phyloP scores from a whole-genome alignment of 1,140 invertebrate genomes.

The Lucilia cuprina region DNA sequence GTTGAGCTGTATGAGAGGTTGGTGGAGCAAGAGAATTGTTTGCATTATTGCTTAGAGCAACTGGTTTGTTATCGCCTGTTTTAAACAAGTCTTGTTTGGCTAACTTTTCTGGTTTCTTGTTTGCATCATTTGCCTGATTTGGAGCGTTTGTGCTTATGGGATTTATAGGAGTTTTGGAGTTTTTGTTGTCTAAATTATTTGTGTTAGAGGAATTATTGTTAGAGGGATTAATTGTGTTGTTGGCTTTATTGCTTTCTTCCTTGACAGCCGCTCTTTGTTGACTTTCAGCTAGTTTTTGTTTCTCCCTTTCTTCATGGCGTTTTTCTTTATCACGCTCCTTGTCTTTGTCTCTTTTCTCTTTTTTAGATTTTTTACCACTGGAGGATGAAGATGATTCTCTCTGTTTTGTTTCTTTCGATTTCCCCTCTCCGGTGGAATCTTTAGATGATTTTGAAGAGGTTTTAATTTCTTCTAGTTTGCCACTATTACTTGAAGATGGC shows the following conservation, averaged over 20 bases:
- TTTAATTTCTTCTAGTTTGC: constrained; percentile 31
- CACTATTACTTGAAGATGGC: constrained; percentile 39
- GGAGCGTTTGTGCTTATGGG: neutral
- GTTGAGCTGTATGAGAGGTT: neutral
- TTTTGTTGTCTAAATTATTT: constrained; percentile 20
- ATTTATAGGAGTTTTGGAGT: constrained; percentile 35
- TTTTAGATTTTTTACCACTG: constrained; percentile 65
- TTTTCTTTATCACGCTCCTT: constrained; percentile 56
- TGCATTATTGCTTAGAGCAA: neutral
- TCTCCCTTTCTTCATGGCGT: constrained; percentile 61
- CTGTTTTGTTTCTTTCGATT: constrained; percentile 35
- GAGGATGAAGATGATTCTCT: constrained; percentile 63
- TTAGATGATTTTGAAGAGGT: constrained; percentile 27
- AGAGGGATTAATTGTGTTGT: constrained; percentile 29
- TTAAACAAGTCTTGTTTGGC: constrained; percentile 23
- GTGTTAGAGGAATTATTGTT: constrained; percentile 46
- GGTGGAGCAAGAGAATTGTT: neutral
- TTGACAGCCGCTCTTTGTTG: neutral
- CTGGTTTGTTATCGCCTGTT: neutral
- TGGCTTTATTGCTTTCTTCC: constrained; percentile 43
- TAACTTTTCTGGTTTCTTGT: constrained; percentile 36
- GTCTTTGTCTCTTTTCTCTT: constrained; percentile 64
- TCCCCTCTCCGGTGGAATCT: constrained; percentile 19
- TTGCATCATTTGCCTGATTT: constrained; percentile 16
- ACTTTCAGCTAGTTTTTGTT: constrained; percentile 37